Evolutionary conservation across 2,113 vertebrate species (phyloP).

Genomic region (Struthio camelus): DNA sequence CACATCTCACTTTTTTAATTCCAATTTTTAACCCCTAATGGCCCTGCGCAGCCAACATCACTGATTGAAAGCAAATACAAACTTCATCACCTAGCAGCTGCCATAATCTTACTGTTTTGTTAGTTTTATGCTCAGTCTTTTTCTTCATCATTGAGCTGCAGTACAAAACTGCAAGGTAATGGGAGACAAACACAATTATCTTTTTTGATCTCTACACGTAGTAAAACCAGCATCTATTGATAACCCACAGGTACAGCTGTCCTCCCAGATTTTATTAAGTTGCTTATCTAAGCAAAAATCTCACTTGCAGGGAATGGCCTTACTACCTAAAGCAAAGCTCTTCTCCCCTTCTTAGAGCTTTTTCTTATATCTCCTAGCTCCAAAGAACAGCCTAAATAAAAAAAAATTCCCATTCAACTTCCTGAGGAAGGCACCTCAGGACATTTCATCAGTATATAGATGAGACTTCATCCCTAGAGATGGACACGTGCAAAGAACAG

Average conservation of each 20-base stretch:
- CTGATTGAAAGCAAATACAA: conserved; percentile 10
- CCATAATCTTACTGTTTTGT: background rate
- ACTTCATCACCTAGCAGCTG: conserved; percentile 35
- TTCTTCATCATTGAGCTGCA: background rate
- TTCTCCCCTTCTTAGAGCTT: background rate
- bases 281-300: conserved; percentile 12
- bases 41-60: background rate
- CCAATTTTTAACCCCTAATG: background rate
- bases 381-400: background rate
- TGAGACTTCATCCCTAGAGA: background rate
- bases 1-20: background rate
- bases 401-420: background rate
- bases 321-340: background rate
- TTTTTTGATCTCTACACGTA: background rate
- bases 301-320: background rate
- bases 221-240: background rate
- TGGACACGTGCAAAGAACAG: fast-evolving
- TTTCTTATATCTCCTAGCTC: background rate
- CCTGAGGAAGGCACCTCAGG: fast-evolving
- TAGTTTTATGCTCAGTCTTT: conserved; percentile 56
- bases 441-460: background rate
- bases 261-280: background rate
- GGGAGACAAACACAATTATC: background rate
- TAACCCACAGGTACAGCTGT: background rate
- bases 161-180: background rate